Evolutionary conservation across 1,140 invertebrate genomes (phyloP).

Genomic region (Dryas iulia): DNA sequence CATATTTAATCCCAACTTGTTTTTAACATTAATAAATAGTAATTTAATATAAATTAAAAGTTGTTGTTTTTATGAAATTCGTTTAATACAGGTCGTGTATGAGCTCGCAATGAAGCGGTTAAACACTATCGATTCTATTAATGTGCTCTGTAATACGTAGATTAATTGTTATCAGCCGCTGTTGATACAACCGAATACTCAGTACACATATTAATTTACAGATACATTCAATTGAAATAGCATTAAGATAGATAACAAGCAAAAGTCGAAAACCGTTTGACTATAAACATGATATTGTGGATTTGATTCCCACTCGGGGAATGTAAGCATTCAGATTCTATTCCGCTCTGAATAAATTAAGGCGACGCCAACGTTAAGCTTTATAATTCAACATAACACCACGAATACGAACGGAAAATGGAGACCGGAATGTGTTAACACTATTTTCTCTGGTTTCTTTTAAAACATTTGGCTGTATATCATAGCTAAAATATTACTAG

Average conservation of each 20-base stretch:
- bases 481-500: too few species aligned
- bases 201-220: neutral
- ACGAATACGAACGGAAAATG: too few species aligned
- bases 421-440: too few species aligned
- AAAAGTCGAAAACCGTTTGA: too few species aligned
- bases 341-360: too few species aligned
- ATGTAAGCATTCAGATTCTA: too few species aligned
- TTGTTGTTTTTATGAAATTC: neutral
- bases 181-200: neutral
- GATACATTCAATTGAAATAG: neutral
- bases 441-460: too few species aligned
- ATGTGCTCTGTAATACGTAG: neutral
- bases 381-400: too few species aligned
- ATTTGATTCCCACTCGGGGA: too few species aligned
- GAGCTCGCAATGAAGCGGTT: neutral
- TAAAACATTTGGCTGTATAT: too few species aligned
- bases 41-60: neutral
- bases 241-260: neutral
- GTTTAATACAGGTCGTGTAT: neutral
- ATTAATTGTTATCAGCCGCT: neutral
- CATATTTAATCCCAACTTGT: neutral
- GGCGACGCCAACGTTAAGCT: too few species aligned
- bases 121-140: neutral
- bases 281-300: too few species aligned
- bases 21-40: neutral